phyloP scores from a whole-genome alignment of 2,797 vertebrate genomes.

The Paguma larvata region DNA sequence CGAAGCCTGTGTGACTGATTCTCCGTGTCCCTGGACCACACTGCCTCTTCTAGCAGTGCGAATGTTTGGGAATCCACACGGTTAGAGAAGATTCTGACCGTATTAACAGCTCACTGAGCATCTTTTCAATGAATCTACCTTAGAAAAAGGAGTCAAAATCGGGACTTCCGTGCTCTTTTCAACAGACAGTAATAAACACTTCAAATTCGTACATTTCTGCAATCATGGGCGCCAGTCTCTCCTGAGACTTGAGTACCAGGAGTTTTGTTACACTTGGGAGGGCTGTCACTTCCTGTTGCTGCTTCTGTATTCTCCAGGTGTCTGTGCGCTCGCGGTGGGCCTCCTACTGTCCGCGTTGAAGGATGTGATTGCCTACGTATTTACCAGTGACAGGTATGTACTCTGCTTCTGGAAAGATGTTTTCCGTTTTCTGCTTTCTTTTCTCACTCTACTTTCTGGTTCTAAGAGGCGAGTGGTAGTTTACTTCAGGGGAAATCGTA shows the following conservation, averaged over 20 bases:
- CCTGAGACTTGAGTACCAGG: not conserved
- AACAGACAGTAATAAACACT: not conserved
- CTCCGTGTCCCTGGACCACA: not conserved
- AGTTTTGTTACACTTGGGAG: not conserved
- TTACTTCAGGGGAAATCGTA: not conserved
- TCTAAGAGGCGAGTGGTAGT: not conserved
- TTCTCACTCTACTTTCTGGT: not conserved
- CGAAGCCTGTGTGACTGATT: not conserved
- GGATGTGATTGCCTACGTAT: conserved; percentile 85
- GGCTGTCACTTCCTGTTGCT: not conserved
- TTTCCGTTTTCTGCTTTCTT: not conserved
- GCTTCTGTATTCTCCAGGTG: conserved; percentile 78
- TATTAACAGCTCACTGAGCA: not conserved
- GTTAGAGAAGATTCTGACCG: not conserved
- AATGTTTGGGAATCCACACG: not conserved
- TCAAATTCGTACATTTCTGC: not conserved
- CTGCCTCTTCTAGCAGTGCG: not conserved
- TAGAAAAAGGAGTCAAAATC: not conserved
- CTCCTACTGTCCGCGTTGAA: conserved; percentile 81
- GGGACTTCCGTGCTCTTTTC: not conserved
- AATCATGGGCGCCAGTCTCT: not conserved
- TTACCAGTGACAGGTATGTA: conserved; percentile 87
- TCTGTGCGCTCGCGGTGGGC: conserved; percentile 81
- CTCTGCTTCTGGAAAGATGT: not conserved
- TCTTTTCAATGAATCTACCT: not conserved